These are phyloP conservation scores for Drosophila borealis DNA, from an alignment of 2,888 invertebrate species.

Conservation along the genomic window DNA sequence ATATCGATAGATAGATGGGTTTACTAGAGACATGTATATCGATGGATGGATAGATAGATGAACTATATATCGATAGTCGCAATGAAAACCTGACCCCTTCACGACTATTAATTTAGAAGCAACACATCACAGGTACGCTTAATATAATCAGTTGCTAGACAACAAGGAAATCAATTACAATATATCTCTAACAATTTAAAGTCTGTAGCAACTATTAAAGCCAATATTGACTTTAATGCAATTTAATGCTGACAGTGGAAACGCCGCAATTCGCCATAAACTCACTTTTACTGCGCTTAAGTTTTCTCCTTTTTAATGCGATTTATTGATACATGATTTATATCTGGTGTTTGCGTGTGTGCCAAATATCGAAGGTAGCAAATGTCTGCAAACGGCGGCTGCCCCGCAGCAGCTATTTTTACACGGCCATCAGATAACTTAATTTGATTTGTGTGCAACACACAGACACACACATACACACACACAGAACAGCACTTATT, in stretches of 20 bases:
- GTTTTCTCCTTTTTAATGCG: conserved; percentile 30
- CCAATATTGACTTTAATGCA: neutral
- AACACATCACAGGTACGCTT: too few relatives aligned
- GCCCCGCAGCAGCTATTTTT: conserved; percentile 37
- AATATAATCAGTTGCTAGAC: too few relatives aligned
- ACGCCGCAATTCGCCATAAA: conserved; percentile 1
- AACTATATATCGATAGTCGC: too few relatives aligned
- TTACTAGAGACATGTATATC: too few relatives aligned
- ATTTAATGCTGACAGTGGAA: neutral
- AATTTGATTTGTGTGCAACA: conserved; percentile 64
- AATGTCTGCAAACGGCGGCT: conserved; percentile 6
- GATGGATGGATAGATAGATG: too few relatives aligned
- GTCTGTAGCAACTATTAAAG: neutral
- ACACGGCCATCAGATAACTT: conserved; percentile 62
- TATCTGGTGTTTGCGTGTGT: conserved; percentile 8
- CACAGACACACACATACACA: conserved; percentile 36
- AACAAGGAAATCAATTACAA: too few relatives aligned
- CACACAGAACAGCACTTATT: conserved; percentile 5
- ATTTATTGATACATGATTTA: conserved; percentile 44
- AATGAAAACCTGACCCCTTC: too few relatives aligned
- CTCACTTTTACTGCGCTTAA: conserved; percentile 22
- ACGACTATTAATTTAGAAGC: too few relatives aligned
- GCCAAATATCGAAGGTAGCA: conserved; percentile 43
- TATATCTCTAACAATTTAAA: neutral
- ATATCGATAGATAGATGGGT: too few relatives aligned